Base-by-base conservation (phyloP, 2,113 vertebrate genomes). In the Glareola pratincola region DNA sequence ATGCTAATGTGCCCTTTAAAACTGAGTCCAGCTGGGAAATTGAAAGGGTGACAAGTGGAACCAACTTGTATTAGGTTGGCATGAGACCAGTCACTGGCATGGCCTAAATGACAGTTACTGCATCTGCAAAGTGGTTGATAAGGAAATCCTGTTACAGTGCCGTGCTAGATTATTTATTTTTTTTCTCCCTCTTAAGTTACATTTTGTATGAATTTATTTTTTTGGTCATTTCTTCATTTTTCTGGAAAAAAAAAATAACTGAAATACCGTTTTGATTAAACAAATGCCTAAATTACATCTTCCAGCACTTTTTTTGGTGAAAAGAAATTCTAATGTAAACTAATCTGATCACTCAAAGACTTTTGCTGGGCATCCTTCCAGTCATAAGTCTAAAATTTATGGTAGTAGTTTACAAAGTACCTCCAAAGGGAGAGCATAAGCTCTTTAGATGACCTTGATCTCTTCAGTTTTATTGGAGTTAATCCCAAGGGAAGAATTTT, bases 1-100 rank as follows among this genome's bases (percentile, higher is more conserved):
- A 98, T 98, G 97, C 87, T 98, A 98, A 98, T 97, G 97, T 86
- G 96, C 96, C 98, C 96, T 98, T 98, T 98, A 98, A 98, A 98
- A 98, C 57, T 24, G 93, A 98, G 97, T 91, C 96, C 92, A 96
- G 96, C 96, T 98, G 97, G 93, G 97, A 98, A 98, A 98, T 96
- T 93, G 97, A 98, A 98, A 97, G 97, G 96, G 96, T 98, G 98
- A 97, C 97, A 98, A 98, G 97, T 98, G 97, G 97, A 98, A 98
- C 97, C 96, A 98, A 98, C 97, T 97, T 90, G 85, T 94, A 97
- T 98, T 96, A 96, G 95, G 94, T 93, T 98, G 98, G 98, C 97
- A 96, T 53, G 64, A 96, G 93, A 97, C 95, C 97, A 98, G 97
- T 73, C 90, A 66, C 37, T 97, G 97, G 96, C 95, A 97, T 96